Percentiles rank a stretch among this genome's conserved stretches.
Evolutionary conservation across 2,797 vertebrate species (phyloP).

Genomic region (Poeciliopsis infans): DNA sequence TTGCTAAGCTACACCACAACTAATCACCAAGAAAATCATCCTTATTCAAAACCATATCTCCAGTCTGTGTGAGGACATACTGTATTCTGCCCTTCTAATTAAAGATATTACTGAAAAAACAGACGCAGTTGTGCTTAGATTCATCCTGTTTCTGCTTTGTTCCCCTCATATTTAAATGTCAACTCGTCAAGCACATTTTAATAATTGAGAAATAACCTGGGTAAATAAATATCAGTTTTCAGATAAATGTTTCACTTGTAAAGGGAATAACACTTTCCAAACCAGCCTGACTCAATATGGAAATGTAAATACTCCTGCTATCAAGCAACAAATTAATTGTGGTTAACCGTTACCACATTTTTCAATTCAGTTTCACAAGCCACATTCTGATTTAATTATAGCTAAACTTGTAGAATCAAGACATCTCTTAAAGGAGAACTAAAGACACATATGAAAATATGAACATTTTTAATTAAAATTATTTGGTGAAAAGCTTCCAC

Average conservation of each 20-base stretch:
- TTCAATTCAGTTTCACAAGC: background rate
- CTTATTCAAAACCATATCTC: conserved; percentile 54
- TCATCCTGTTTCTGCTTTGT: conserved; percentile 9
- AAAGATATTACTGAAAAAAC: conserved; percentile 48
- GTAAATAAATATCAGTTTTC: background rate
- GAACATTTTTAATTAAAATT: too few species aligned
- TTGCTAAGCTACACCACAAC: conserved; percentile 70
- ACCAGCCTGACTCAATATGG: background rate
- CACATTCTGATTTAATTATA: background rate
- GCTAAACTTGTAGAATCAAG: background rate
- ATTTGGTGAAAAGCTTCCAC: too few species aligned
- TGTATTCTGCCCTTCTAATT: conserved; percentile 57
- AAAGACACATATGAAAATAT: too few species aligned
- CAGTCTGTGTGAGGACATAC: conserved; percentile 50
- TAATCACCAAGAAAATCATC: conserved; percentile 68
- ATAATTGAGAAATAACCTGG: background rate
- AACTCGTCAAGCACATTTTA: background rate
- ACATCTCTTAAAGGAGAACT: background rate
- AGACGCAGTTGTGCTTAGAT: conserved; percentile 54
- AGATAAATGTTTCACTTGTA: conserved; percentile 1
- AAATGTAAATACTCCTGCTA: background rate
- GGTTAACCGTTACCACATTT: background rate
- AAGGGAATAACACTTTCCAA: background rate
- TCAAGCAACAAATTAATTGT: background rate
- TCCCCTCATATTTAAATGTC: background rate